phyloP scores from a whole-genome alignment of 1,140 invertebrate genomes.

The Drosophila novamexicana region DNA sequence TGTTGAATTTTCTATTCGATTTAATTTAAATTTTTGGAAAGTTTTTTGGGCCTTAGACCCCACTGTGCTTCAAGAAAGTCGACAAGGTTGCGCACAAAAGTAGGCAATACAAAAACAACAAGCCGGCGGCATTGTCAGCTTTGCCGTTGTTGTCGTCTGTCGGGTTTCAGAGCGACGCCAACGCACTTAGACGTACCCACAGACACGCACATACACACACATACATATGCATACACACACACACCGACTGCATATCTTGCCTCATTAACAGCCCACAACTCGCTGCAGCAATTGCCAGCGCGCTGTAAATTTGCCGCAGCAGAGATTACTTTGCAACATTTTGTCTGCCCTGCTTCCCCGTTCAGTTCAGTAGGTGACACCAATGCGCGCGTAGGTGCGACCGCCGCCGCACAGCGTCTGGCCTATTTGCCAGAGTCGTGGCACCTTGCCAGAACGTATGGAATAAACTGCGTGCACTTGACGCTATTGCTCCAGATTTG shows the following conservation, averaged over 20 bases:
- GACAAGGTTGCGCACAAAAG: slow-evolving; percentile 55
- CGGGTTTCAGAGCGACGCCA: slow-evolving; percentile 57
- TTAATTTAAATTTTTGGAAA: too few species aligned
- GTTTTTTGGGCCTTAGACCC: neutral
- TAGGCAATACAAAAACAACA: slow-evolving; percentile 65
- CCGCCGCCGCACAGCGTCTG: slow-evolving; percentile 54
- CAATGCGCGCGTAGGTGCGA: slow-evolving; percentile 51
- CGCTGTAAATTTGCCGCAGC: slow-evolving; percentile 54
- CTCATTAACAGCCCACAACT: slow-evolving; percentile 67
- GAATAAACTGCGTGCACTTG: slow-evolving; percentile 72
- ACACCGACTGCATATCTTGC: slow-evolving; percentile 49
- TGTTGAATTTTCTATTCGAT: too few species aligned
- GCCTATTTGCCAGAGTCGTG: slow-evolving; percentile 51
- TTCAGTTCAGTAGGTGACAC: slow-evolving; percentile 76
- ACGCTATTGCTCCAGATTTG: slow-evolving; percentile 78
- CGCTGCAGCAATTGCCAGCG: slow-evolving; percentile 6
- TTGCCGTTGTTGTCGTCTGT: slow-evolving; percentile 51
- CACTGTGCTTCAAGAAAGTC: slow-evolving; percentile 8
- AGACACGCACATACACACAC: slow-evolving; percentile 15
- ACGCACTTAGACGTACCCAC: slow-evolving; percentile 65
- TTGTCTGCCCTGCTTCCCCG: slow-evolving; percentile 5
- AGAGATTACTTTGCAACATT: slow-evolving; percentile 72
- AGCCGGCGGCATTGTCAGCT: slow-evolving; percentile 19
- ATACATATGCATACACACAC: slow-evolving; percentile 12
- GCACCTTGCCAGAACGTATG: slow-evolving; percentile 21